These are phyloP conservation scores for Chrysaora quinquecirrha DNA, from an alignment of 30 jellyfish, hydroid and myxozoan species.

Conservation along the genomic window DNA sequence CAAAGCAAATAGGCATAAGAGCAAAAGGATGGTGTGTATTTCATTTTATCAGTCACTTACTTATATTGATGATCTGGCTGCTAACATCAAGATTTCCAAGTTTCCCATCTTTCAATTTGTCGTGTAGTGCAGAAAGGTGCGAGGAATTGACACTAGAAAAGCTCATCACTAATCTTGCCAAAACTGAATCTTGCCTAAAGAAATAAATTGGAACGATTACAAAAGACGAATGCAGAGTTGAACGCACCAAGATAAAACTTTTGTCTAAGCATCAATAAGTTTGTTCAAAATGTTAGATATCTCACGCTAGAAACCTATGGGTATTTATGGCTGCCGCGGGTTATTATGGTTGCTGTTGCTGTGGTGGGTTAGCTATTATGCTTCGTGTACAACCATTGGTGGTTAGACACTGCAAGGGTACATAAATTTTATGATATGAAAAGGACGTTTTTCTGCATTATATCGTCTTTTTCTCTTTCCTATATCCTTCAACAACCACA, in stretches of 20 bases:
- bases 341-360: no score
- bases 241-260: background rate
- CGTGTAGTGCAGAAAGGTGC: constrained; percentile 25
- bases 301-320: background rate
- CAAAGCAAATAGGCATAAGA: no score
- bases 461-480: no score
- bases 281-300: background rate
- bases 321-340: background rate
- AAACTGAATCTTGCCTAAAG: constrained; percentile 1
- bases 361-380: no score
- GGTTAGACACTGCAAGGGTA: no score
- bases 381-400: no score
- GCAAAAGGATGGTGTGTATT: no score
- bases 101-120: constrained; percentile 10
- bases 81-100: constrained; percentile 6
- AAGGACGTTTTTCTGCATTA: no score
- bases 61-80: constrained; percentile 7
- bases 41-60: no score
- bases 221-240: background rate
- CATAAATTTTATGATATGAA: no score
- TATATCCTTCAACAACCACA: no score
- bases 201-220: background rate
- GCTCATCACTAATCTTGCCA: constrained; percentile 15
- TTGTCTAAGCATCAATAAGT: background rate
- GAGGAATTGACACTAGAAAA: constrained; percentile 21